Base-by-base conservation (phyloP, 2,113 vertebrate genomes). In the Cyanoramphus novaezelandiae region DNA sequence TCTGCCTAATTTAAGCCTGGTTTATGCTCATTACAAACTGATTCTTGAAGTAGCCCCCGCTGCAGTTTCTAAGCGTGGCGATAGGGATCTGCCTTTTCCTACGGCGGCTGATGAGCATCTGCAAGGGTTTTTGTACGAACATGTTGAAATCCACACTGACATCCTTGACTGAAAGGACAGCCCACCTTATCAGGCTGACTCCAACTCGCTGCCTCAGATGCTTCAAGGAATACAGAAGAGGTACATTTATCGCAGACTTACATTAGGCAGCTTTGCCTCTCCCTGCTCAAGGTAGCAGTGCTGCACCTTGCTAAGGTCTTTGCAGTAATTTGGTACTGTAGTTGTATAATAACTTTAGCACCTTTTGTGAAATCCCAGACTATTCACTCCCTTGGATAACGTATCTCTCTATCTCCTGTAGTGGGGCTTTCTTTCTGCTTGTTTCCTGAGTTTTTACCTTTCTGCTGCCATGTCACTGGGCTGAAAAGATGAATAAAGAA, bases 401-500 rank as follows among this genome's bases (percentile, higher is more conserved):
- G 1, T 2, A 18, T 46, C 55, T 71, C 78, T 64, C 28, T 8
- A 68, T 67, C 65, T 84, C 68, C 53, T 68, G 27, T 6, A 31
- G 33, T 1, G 20, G 23, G 43, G 33, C 41, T 67, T 49, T 9
- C 53, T 19, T 16, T 43, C 82, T 29, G 24, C 60, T 52, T 39
- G 17, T 64, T 82, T 43, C 65, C 8, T 15, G 17, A 35, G 60
- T 83, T 72, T 77, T 82, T 12, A 77, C 77, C 29, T 89, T 87
- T 62, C 65, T 85, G 57, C 74, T 94, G 83, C 83, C 64, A 6
- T 55, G 77, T 60, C 83, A 78, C 80, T 9, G 35, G 68, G 64
- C 64, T 90, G 95, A 49, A 88, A 93, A 95, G 70, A 82, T 88
- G 72, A 78, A 90, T 86, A 69, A 94, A 68, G 93, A 78, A 72